Evolutionary conservation across 2,888 invertebrate species (phyloP).

Genomic region (Drosophila prolongata): DNA sequence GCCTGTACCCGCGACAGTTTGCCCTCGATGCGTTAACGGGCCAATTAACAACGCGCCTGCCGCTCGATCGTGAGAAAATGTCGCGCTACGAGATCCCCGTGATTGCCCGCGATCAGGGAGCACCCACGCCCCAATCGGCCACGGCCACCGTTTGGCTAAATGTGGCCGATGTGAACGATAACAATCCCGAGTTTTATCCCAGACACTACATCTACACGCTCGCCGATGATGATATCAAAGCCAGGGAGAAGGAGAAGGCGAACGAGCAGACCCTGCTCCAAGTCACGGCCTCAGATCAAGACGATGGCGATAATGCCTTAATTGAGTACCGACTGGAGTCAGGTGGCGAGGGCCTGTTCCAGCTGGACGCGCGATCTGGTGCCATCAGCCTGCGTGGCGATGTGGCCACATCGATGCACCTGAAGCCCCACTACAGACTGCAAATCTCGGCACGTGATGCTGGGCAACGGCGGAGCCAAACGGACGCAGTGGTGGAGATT

Average conservation of each 20-base stretch:
- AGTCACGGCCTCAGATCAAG: slow-evolving; percentile 93
- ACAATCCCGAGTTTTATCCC: slow-evolving; percentile 96
- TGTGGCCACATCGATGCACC: slow-evolving; percentile 82
- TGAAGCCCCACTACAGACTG: slow-evolving; percentile 89
- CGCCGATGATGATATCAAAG: slow-evolving; percentile 85
- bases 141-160: slow-evolving; percentile 93
- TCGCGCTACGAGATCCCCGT: slow-evolving; percentile 92
- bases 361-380: slow-evolving; percentile 91
- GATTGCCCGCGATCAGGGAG: slow-evolving; percentile 95
- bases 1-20: slow-evolving; percentile 93
- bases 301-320: slow-evolving; percentile 92
- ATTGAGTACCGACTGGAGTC: slow-evolving; percentile 91
- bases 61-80: slow-evolving; percentile 93
- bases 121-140: slow-evolving; percentile 92
- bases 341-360: slow-evolving; percentile 92
- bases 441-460: slow-evolving; percentile 92
- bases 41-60: slow-evolving; percentile 90
- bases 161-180: slow-evolving; percentile 96
- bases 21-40: slow-evolving; percentile 93
- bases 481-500: slow-evolving; percentile 92
- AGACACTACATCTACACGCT: slow-evolving; percentile 92
- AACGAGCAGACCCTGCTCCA: slow-evolving; percentile 85
- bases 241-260: slow-evolving; percentile 3
- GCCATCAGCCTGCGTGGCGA: slow-evolving; percentile 87
- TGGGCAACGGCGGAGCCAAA: slow-evolving; percentile 89